Percentiles rank a stretch among this genome's conserved stretches.
Conservation (phyloP, 2,113 vertebrate genomes). For the Mus pahari region DNA sequence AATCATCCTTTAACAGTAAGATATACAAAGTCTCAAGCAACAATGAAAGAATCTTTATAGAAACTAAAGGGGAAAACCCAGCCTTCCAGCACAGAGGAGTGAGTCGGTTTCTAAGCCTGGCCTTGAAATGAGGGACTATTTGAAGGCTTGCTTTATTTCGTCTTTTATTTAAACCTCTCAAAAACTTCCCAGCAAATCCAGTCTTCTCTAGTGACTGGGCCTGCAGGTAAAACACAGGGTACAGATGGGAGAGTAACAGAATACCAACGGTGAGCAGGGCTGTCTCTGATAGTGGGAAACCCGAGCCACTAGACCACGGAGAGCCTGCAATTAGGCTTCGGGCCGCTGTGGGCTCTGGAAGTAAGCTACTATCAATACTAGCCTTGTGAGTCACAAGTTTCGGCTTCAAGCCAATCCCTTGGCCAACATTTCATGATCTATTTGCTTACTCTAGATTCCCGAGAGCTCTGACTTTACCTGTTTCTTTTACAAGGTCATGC, state of each 20-base stretch:
- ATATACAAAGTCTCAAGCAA: neutral
- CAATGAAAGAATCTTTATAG: constrained; percentile 15
- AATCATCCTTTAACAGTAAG: neutral
- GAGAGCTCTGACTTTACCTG: neutral
- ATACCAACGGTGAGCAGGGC: constrained; percentile 57
- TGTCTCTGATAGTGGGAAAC: constrained; percentile 52
- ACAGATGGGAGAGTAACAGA: constrained; percentile 74
- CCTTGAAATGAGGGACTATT: neutral
- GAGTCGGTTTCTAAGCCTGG: neutral
- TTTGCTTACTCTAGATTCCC: neutral
- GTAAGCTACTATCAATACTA: neutral
- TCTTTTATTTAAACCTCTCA: constrained; percentile 19
- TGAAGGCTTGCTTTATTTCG: neutral
- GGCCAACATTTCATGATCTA: neutral
- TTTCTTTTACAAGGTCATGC: neutral
- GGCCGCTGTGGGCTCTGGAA: neutral
- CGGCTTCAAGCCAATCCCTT: neutral
- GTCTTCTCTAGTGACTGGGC: neutral
- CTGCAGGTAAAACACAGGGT: neutral
- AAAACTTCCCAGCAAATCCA: neutral
- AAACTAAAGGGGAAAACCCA: neutral
- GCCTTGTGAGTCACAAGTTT: neutral
- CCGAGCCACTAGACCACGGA: constrained; percentile 25
- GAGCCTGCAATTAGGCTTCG: constrained; percentile 32
- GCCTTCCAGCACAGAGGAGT: neutral